Evolutionary conservation across 2,888 invertebrate genomes (phyloP), one percentile per base, ranked within the genome.

Genomic region (Nineta flava): DNA sequence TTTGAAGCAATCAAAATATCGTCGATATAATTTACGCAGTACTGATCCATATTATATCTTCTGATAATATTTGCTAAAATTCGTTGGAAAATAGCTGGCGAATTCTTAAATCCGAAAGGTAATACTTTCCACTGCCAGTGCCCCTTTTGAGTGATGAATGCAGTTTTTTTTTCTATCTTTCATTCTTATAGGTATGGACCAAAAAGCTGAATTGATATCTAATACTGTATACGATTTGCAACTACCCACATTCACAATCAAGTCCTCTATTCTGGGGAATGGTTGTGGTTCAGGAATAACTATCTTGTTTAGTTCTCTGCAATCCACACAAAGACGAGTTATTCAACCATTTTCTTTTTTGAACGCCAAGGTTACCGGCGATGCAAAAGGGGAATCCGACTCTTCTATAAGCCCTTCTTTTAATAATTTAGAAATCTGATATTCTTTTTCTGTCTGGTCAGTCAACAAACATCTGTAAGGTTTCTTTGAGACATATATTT

Each of bases 171-270:
- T 21, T 42, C 47, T 5, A 46, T 44, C 48, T 19, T 19, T 19
- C 19, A 19, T 19, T 19, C 19, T 19, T 19, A 19, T 19, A 19
- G 19, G 19, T 19, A 52, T 46, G 32, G 54, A 53, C 57, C 56
- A 59, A 45, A 58, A 59, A 0, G 56, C 57, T 12, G 58, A 57
- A 32, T 58, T 58, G 34, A 58, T 54, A 35, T 58, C 57, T 9
- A 59, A 12, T 31, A 50, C 53, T 12, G 55, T 26, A 16, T 55
- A 58, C 17, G 41, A 55, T 46, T 50, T 50, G 17, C 53, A 54
- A 9, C 54, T 49, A 49, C 53, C 52, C 6, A 50, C 51, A 50
- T 52, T 51, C 16, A 53, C 16, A 19, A 55, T 41, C 7, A 58
- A 12, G 44, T 57, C 56, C 2, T 57, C 54, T 19, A 57, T 57